Percentiles rank a stretch among this genome's conserved stretches.
phyloP scores from a whole-genome alignment of 2,888 invertebrate species.

The Polyommatus iphigenia region DNA sequence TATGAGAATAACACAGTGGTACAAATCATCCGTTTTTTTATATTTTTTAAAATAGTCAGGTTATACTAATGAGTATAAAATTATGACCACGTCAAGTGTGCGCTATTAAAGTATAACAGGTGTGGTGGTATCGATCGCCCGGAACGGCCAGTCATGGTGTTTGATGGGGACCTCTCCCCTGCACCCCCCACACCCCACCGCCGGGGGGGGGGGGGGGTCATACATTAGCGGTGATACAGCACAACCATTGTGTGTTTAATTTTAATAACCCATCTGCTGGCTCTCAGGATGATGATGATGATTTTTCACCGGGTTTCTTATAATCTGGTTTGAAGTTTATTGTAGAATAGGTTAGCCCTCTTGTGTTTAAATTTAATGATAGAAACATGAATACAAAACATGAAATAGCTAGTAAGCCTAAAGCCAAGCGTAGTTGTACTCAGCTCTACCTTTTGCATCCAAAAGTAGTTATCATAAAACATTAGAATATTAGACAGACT shows the following conservation, averaged over 20 bases:
- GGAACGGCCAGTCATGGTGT: constrained; percentile 62
- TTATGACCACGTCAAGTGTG: constrained; percentile 7
- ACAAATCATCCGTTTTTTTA: background rate
- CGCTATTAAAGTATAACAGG: constrained; percentile 36
- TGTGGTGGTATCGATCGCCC: constrained; percentile 52
- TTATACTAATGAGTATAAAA: background rate
- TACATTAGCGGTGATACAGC: constrained; percentile 21
- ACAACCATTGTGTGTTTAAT: constrained; percentile 18
- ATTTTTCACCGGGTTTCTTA: background rate
- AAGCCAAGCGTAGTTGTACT: too few species aligned
- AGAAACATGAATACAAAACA: background rate
- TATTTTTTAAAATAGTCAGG: background rate
- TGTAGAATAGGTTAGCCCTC: background rate
- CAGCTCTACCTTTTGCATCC: too few species aligned
- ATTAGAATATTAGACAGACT: too few species aligned
- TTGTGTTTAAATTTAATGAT: background rate
- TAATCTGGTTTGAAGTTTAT: background rate
- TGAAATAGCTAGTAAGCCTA: too few species aligned
- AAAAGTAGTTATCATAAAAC: too few species aligned
- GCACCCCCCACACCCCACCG: background rate
- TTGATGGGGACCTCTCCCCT: constrained; percentile 54
- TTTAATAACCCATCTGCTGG: constrained; percentile 17
- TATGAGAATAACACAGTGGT: too few species aligned
- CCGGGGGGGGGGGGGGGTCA: background rate
- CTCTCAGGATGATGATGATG: constrained; percentile 5